phyloP scores from a whole-genome alignment of 1,140 invertebrate species.

The Zeugodacus cucurbitae region DNA sequence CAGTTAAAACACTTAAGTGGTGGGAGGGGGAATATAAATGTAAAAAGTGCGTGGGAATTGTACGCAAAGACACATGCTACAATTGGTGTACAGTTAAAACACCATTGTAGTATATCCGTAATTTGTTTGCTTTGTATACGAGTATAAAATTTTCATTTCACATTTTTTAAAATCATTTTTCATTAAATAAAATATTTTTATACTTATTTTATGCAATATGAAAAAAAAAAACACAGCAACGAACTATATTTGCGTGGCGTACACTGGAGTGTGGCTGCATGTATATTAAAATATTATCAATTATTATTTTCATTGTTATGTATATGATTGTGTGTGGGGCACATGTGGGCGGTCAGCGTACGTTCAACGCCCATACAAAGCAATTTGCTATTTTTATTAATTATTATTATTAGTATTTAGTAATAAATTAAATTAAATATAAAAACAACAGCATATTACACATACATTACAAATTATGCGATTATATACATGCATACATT shows the following conservation, averaged over 20 bases:
- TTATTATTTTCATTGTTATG: constrained; percentile 15
- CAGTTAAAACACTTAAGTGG: not conserved
- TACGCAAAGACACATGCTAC: not conserved
- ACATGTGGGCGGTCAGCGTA: not conserved
- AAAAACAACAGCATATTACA: not conserved
- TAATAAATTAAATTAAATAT: not conserved
- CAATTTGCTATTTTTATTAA: constrained; percentile 29
- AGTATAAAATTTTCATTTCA: not conserved
- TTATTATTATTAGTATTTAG: not conserved
- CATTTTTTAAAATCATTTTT: not conserved
- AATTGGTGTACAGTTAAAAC: no score
- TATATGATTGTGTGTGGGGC: not conserved
- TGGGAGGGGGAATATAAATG: not conserved
- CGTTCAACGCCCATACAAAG: constrained; percentile 22
- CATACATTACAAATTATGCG: constrained; percentile 13
- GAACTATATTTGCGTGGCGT: not conserved
- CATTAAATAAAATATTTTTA: no score
- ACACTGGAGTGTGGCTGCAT: not conserved
- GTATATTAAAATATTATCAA: not conserved
- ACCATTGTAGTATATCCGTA: no score
- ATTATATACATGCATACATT: constrained; percentile 17
- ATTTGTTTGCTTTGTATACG: no score
- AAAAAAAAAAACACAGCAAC: no score
- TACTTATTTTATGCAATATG: no score
- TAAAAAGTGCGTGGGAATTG: not conserved